Evolutionary conservation across 64 coral and sea anemone species (phyloP).

Genomic region (Pocillopora verrucosa): DNA sequence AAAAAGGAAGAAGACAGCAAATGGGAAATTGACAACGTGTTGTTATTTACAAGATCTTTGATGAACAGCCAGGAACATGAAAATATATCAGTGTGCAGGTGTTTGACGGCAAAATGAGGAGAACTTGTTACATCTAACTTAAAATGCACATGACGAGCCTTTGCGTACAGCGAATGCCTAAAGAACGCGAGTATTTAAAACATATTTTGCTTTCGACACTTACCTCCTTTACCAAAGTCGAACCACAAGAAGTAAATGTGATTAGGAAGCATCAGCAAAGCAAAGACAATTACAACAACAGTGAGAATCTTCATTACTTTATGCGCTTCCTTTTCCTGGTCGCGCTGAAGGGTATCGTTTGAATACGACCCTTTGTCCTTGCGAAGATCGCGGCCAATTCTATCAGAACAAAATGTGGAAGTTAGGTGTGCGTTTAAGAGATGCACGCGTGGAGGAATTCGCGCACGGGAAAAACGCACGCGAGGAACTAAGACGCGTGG

Average conservation of each 20-base stretch:
- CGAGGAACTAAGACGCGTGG: no score
- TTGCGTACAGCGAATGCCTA: background rate
- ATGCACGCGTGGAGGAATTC: background rate
- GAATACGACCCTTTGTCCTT: conserved; percentile 85
- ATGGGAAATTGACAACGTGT: no score
- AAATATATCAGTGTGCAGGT: no score
- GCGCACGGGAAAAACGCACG: background rate
- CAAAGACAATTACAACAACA: conserved; percentile 80
- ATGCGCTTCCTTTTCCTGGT: conserved; percentile 83
- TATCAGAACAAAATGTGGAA: background rate
- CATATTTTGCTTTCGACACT: background rate
- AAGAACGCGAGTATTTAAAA: background rate
- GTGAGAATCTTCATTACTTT: conserved; percentile 89
- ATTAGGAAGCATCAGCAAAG: conserved; percentile 83
- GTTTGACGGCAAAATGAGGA: no score
- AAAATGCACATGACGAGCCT: no score
- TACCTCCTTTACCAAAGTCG: conserved; percentile 82
- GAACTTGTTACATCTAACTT: no score
- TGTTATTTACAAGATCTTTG: no score
- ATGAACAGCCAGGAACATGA: no score
- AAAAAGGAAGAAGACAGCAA: no score
- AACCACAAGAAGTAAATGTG: conserved; percentile 70
- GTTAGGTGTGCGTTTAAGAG: background rate
- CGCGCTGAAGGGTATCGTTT: conserved; percentile 72
- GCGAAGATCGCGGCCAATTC: conserved; percentile 83